These are phyloP conservation scores for Coptodon rendalli DNA, from an alignment of 2,113 vertebrate genomes.

Conservation along the genomic window DNA sequence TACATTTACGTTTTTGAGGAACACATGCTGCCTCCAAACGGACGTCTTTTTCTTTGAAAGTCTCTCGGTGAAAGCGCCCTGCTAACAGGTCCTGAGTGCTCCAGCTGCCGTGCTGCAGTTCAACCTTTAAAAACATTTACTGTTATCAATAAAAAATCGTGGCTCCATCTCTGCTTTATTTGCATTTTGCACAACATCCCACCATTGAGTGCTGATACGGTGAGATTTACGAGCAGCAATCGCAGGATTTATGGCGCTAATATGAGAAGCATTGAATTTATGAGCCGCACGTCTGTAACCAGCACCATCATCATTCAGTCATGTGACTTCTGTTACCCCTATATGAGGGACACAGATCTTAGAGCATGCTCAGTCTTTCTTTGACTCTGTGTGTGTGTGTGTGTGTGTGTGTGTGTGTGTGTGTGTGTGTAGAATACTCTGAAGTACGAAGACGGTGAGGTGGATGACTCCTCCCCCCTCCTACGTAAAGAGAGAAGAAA, in stretches of 20 bases:
- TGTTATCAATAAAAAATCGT: not conserved
- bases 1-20: accelerated
- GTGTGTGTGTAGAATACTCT: constrained; percentile 72
- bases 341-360: not conserved
- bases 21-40: accelerated
- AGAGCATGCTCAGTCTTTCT: accelerated
- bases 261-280: not conserved
- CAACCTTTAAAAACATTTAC: not conserved
- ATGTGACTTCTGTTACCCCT: not conserved
- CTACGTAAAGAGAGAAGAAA: constrained; percentile 83
- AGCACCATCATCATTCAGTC: not conserved
- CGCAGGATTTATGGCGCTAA: not conserved
- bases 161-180: not conserved
- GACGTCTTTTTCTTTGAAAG: not conserved
- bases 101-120: not conserved
- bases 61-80: not conserved
- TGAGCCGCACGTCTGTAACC: not conserved
- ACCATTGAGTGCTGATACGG: not conserved
- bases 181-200: not conserved
- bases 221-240: not conserved
- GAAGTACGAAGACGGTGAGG: constrained; percentile 78
- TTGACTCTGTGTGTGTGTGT: not conserved
- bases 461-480: constrained; percentile 62
- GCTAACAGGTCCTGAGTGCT: not conserved
- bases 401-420: not conserved